Conservation (phyloP, 1,140 invertebrate genomes). For the Elymnias hypermnestra region DNA sequence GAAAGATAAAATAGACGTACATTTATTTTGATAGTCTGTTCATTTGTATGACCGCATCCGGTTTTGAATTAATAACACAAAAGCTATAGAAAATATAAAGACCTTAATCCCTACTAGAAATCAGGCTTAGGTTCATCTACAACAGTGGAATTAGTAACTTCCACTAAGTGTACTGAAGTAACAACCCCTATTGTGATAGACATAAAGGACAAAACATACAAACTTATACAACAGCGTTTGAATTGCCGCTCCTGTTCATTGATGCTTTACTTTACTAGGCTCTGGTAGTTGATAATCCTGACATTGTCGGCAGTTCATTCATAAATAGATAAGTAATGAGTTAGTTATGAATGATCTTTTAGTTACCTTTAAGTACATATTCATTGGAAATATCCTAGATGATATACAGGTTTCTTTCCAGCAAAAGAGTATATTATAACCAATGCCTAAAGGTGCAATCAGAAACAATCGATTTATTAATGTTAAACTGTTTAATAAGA, state of each 20-base stretch:
- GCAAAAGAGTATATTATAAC: too few relatives aligned
- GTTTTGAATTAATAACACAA: slow-evolving; percentile 13
- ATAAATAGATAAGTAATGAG: slow-evolving; percentile 4
- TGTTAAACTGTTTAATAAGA: too few relatives aligned
- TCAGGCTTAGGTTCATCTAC: slow-evolving; percentile 43
- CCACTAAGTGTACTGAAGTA: not conserved
- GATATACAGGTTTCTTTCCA: too few relatives aligned
- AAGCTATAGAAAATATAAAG: not conserved
- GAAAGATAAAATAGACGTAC: not conserved
- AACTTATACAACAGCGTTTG: not conserved
- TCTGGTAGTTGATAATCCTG: slow-evolving; percentile 19
- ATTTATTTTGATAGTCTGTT: too few relatives aligned
- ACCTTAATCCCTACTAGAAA: slow-evolving; percentile 9
- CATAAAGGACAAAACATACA: not conserved
- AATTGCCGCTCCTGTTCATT: slow-evolving; percentile 21
- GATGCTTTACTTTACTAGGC: slow-evolving; percentile 13
- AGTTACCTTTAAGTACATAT: not conserved
- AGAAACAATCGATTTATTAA: too few relatives aligned
- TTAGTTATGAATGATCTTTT: slow-evolving; percentile 10
- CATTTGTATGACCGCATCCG: slow-evolving; percentile 1
- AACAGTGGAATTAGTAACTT: slow-evolving; percentile 39
- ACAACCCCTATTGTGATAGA: not conserved
- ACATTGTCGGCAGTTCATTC: slow-evolving; percentile 24
- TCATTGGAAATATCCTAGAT: not conserved
- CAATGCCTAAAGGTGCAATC: too few relatives aligned